Base-by-base conservation (phyloP, 2,113 vertebrate genomes). In the Phodopus roborovskii region DNA sequence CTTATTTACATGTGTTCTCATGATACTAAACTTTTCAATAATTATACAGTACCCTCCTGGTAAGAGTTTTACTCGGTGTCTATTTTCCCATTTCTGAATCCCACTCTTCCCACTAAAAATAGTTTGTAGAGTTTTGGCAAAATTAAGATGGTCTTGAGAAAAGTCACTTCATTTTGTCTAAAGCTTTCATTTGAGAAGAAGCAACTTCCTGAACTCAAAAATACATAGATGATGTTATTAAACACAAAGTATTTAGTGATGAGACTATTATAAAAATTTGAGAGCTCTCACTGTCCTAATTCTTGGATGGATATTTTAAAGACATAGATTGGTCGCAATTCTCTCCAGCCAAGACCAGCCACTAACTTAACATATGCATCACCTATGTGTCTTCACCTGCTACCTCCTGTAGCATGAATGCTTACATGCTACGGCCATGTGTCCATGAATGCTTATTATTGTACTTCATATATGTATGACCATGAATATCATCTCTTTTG, bases 361-460 rank as follows among this genome's bases (percentile, higher is more conserved):
- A 48, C 6, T 7, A 77, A 13, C 1, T 6, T 30, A 16, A 0
- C 6, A 1, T 5, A 74, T 45, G 73, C 17, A 30, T 36, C 15
- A 36, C 81, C n/a, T 82, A 22, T 56, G 7, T 73, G 13, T 3
- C 53, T 53, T n/a, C 19, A 91, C 42, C 9, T 42, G 26, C 91
- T 4, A 24, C 17, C 20, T 58, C n/a, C n/a, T n/a, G n/a, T n/a
- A n/a, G n/a, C n/a, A n/a, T n/a, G n/a, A n/a, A n/a, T n/a, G n/a
- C n/a, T n/a, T n/a, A n/a, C n/a, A n/a, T n/a, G n/a, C n/a, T n/a
- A n/a, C n/a, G n/a, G n/a, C n/a, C n/a, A n/a, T n/a, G n/a, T n/a
- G n/a, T n/a, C n/a, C n/a, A n/a, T n/a, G n/a, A n/a, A n/a, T n/a
- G n/a, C n/a, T n/a, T n/a, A n/a, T n/a, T n/a, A n/a, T n/a, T n/a